Evolutionary conservation across 2,888 invertebrate species (phyloP), one percentile per base, ranked within the genome.

Genomic region (Neoascia interrupta): DNA sequence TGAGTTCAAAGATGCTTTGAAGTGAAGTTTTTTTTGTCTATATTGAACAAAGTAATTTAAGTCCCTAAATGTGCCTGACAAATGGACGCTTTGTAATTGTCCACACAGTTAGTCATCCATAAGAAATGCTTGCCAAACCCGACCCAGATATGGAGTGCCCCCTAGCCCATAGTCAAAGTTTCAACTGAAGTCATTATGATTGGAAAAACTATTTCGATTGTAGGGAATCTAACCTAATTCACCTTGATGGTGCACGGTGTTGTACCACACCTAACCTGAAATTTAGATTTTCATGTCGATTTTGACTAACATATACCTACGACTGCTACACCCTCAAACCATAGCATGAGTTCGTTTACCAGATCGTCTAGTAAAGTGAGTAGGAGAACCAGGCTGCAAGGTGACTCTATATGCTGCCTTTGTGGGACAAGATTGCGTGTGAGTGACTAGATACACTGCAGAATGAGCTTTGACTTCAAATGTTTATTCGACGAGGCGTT

Each of bases 101-200:
- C n/a, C n/a, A n/a, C n/a, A n/a, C n/a, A n/a, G n/a, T n/a, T n/a
- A n/a, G n/a, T n/a, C n/a, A n/a, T n/a, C n/a, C n/a, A n/a, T n/a
- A n/a, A n/a, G n/a, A n/a, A n/a, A n/a, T n/a, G n/a, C n/a, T n/a
- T n/a, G 3, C 3, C 6, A 5, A 37, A 47, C 34, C 54, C 36
- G 56, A 16, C 54, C 69, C 69, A 69, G 41, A 69, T 61, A 56
- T 69, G 54, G 69, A 75, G 69, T 61, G 69, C 74, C 74, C 68
- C 61, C 63, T 75, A n/a, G n/a, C n/a, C n/a, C n/a, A n/a, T n/a
- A n/a, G n/a, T n/a, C n/a, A n/a, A n/a, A n/a, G n/a, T n/a, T n/a
- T n/a, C n/a, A n/a, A n/a, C n/a, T n/a, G n/a, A n/a, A n/a, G n/a
- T n/a, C n/a, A n/a, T n/a, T n/a, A 10, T 15, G 31, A n/a, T 11